These are phyloP conservation scores for Harpagifer antarcticus DNA, from an alignment of 2,797 vertebrate genomes.

Conservation along the genomic window DNA sequence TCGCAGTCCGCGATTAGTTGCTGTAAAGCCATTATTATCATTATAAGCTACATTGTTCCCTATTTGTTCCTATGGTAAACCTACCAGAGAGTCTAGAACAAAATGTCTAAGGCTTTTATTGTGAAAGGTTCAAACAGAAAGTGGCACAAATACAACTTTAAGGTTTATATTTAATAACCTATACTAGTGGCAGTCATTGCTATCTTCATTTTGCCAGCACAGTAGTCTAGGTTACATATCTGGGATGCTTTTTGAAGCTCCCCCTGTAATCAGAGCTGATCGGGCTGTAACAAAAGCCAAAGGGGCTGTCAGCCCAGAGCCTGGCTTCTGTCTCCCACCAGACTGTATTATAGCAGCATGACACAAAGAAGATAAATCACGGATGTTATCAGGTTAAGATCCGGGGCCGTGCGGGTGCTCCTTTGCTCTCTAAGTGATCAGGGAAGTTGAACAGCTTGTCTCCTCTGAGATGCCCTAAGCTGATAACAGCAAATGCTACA, in stretches of 20 bases:
- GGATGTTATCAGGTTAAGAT: constrained; percentile 73
- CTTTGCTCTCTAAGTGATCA: constrained; percentile 66
- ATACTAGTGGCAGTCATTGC: constrained; percentile 25
- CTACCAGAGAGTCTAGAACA: no score
- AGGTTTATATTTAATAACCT: constrained; percentile 20
- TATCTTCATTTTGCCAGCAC: constrained; percentile 29
- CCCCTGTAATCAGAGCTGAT: constrained; percentile 66
- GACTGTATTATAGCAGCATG: constrained; percentile 77
- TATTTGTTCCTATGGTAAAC: no score
- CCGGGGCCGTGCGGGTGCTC: constrained; percentile 43
- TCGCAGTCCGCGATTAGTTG: no score
- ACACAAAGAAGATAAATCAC: constrained; percentile 77
- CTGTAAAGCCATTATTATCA: no score
- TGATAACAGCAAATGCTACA: constrained; percentile 60
- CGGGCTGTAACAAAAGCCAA: constrained; percentile 57
- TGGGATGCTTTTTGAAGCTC: constrained; percentile 41
- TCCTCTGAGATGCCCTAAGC: constrained; percentile 61
- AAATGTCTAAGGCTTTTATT: no score
- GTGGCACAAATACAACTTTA: neutral
- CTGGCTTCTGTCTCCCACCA: constrained; percentile 50
- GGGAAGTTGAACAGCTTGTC: constrained; percentile 55
- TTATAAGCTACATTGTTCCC: no score
- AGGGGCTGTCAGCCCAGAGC: constrained; percentile 59
- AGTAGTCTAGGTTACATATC: constrained; percentile 66
- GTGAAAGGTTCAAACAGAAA: no score